Evolutionary conservation across 2,113 vertebrate species (phyloP), one percentile per base, ranked within the genome.

Genomic region (Nibea albiflora): DNA sequence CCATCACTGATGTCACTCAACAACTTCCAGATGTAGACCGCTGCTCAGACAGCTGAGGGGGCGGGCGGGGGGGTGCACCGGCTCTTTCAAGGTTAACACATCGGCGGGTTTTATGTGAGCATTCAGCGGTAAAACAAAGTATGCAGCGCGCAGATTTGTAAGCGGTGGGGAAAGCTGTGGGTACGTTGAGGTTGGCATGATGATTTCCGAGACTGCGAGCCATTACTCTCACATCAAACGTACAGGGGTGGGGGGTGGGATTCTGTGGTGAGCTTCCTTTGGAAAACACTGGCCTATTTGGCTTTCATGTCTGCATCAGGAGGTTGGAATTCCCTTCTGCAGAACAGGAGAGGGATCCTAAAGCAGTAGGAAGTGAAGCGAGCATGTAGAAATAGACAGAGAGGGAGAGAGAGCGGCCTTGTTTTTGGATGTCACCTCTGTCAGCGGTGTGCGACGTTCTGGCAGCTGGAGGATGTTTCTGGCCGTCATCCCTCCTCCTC

Each of bases 21-120:
- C 90, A 84, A 69, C 90, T 94, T 94, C 94, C 95, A 95, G 94
- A 95, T 95, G 94, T 94, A 76, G 81, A 26, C 58, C 4, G 26
- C 46, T 1, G 64, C 65, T 88, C 81, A 90, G 86, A 86, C 86
- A 80, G 90, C 85, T 90, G 60, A 69, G 50, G 71, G 56, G 74
- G 67, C 69, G 63, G 85, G 78, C 65, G 73, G 66, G 76, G 76
- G 83, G 26, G 60, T 52, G 46, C 44, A 49, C 31, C 24, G 60
- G 46, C 88, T 74, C 70, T 70, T 78, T 86, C 85, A 89, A 88
- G 83, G 90, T 92, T 84, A 89, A 71, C 42, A 54, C 53, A 31
- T 75, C 62, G 1, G 63, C 52, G 28, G 49, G 31, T 80, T 88
- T 89, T 79, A 75, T 77, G 67, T 85, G 68, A 70, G 62, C 61